Conservation (phyloP, 2,113 vertebrate species). For the Oxyruncus cristatus region DNA sequence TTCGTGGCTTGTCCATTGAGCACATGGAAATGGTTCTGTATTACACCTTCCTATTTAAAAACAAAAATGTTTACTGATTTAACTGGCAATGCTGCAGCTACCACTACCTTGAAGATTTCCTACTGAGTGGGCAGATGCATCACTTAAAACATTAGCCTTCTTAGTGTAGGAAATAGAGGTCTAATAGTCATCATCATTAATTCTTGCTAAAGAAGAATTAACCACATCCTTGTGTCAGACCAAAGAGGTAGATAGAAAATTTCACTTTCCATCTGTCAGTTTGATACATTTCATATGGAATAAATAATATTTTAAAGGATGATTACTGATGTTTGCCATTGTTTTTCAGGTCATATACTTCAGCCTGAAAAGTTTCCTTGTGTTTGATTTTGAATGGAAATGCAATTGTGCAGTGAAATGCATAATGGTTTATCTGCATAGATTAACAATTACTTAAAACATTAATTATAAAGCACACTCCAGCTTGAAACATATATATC, state of each 20-base stretch:
- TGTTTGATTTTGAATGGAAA: neutral
- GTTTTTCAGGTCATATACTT: neutral
- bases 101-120: neutral
- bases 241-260: neutral
- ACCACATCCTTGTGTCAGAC: neutral
- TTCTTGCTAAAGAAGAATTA: neutral
- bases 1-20: neutral
- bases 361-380: neutral
- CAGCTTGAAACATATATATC: neutral
- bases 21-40: neutral
- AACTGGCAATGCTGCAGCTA: neutral
- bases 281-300: neutral
- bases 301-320: neutral
- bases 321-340: neutral
- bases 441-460: neutral
- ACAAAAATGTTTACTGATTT: neutral
- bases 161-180: neutral
- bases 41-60: neutral
- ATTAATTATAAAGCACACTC: neutral
- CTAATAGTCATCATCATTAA: neutral
- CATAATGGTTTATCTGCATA: neutral
- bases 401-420: neutral
- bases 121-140: neutral
- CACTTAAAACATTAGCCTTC: neutral
- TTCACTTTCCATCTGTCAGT: neutral